Evolutionary conservation across 1,140 invertebrate genomes (phyloP), one percentile per base, ranked within the genome.

Genomic region (Eriosoma lanigerum): DNA sequence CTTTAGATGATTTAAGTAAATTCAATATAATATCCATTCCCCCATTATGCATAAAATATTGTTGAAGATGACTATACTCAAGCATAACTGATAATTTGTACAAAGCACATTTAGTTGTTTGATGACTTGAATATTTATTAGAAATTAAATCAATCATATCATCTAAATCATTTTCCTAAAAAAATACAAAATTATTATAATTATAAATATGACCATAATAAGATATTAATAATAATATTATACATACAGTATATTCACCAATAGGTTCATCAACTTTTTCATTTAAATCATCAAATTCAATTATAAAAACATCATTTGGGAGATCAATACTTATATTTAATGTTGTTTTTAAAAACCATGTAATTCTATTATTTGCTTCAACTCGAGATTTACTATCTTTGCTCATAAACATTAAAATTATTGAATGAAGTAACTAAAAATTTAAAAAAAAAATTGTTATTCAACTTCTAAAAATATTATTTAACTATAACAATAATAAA

Each of bases 301-400:
- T 62, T 44, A 58, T 1, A 62, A 58, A 60, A 21, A 78, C 48
- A 26, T 60, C 54, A 76, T 58, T 58, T 19, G 75, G 75, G 1
- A 78, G 75, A 26, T 46, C 12, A 44, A 78, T 78, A 26, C 4
- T 78, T 78, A 24, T 78, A 78, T 62, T 48, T 26, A 78, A 2
- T 17, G 56, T 48, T 29, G 38, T 60, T 78, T 78, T 24, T 48
- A 78, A 50, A 46, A 62, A 29, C 75, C 75, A 78, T 26, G 56
- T 62, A n/a, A 78, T 62, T 62, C 75, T 78, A 60, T 78, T 44
- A 48, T 78, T 78, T 46, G 56, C 75, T 78, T 78, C 75, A 62
- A 46, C 6, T 29, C 56, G 56, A 48, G 29, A 62, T 24, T 29
- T 29, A 0, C 26, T 29, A 29, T 78, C 44, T 78, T 60, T 78